phyloP scores from a whole-genome alignment of 1,140 invertebrate genomes.

The Charaxes varanes region DNA sequence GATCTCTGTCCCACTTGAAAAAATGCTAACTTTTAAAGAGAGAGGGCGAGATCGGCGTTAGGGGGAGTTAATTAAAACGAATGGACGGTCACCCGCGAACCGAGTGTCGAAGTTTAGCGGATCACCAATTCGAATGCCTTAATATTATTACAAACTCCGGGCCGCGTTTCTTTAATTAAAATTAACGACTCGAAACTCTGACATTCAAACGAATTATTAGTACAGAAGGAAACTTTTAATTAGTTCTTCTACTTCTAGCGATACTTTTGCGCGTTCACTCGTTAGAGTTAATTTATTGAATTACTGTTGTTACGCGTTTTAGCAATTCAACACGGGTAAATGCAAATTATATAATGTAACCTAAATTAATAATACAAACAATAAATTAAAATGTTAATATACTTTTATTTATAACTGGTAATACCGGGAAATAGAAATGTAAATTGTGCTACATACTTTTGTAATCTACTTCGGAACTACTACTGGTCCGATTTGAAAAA shows the following conservation, averaged over 20 bases:
- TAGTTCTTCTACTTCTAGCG: conserved; percentile 59
- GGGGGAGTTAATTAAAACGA: conserved; percentile 69
- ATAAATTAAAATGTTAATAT: no score
- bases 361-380: no score
- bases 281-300: conserved; percentile 55
- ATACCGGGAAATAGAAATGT: no score
- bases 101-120: conserved; percentile 68
- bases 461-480: no score
- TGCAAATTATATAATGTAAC: no score
- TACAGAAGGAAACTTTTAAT: conserved; percentile 70
- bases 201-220: conserved; percentile 73
- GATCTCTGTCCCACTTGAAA: conserved; percentile 23
- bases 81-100: conserved; percentile 60
- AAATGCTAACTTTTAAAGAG: conserved; percentile 48
- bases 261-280: conserved; percentile 65
- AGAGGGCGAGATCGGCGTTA: conserved; percentile 44
- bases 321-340: no score
- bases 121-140: conserved; percentile 71
- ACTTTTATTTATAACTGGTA: no score
- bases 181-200: conserved; percentile 72
- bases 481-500: no score
- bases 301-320: no score
- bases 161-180: conserved; percentile 72
- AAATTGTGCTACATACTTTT: no score
- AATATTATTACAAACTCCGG: conserved; percentile 68